Base-by-base conservation (phyloP, 2,888 invertebrate species). In the Eulithis testata region DNA sequence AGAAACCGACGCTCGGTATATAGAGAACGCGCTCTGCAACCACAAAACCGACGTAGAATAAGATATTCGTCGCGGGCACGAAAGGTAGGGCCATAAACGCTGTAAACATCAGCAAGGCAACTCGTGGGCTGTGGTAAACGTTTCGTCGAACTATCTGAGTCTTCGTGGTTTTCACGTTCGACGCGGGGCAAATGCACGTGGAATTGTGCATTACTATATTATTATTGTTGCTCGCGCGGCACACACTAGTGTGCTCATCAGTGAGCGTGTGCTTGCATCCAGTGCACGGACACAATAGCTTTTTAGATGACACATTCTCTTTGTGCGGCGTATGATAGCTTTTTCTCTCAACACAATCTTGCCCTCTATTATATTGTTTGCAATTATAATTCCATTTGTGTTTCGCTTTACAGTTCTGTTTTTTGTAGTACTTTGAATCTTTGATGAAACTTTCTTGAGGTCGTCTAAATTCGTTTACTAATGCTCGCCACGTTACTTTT, bases 31-130 rank as follows among this genome's bases (percentile, higher is more conserved):
- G 95, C 92, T 99, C 99, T 66, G 99, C 99, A 63, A 99, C 97
- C 75, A 99, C 99, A 90, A 99, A 99, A 57, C 99, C 99, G 68
- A 99, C 99, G 90, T 99, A 99, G 94, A 99, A 98, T 90, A 99
- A 96, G 78, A 99, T 93, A 94, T 99, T 99, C 79, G 98, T 97
- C 71, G 99, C 99, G 72, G 99, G 99, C 82, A 99, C 94, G 93
- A 99, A 99, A 69, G 99, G 98, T 76, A 99, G 94, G 74, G 97
- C 95, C 84, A 98, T 94, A 82, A 99, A 95, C 59, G 96, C 95
- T 73, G 96, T 93, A 75, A 95, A 95, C 88, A 95, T 94, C 67
- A 96, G 84, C 78, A 89, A 78, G 68, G 93, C 89, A 72, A 89
- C 88, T 83, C 88, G 87, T 72, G 93, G 85, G 76, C 87, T 89